Percentiles rank a stretch among this genome's conserved stretches.
phyloP scores from a whole-genome alignment of 2,113 vertebrate species.

The Trematocara stigmaticum region DNA sequence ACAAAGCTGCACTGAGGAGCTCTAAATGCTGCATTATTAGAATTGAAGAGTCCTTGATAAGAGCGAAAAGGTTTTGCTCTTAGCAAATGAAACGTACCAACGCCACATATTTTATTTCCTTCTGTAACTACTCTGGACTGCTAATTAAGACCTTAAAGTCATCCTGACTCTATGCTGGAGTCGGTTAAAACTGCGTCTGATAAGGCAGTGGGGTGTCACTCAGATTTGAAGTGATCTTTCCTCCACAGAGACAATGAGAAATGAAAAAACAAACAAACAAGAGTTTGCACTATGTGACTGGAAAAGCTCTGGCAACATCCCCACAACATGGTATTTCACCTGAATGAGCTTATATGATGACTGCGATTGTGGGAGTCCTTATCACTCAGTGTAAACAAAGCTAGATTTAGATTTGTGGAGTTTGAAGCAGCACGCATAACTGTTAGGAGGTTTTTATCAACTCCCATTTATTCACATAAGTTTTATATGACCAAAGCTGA shows the following conservation, averaged over 20 bases:
- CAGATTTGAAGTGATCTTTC: not conserved
- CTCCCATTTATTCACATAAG: not conserved
- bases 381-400: not conserved
- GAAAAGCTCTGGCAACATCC: not conserved
- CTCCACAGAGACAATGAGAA: not conserved
- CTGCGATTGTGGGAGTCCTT: not conserved
- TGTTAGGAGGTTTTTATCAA: not conserved
- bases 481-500: not conserved
- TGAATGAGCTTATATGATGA: not conserved
- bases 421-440: not conserved
- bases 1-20: conserved; percentile 2
- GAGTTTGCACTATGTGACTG: not conserved
- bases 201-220: not conserved
- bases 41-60: conserved; percentile 35
- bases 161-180: not conserved
- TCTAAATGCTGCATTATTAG: conserved; percentile 40
- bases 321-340: not conserved
- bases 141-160: not conserved
- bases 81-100: conserved; percentile 8
- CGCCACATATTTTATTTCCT: not conserved
- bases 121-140: not conserved
- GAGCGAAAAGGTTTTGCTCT: conserved; percentile 23
- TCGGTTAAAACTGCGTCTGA: not conserved
- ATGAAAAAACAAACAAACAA: not conserved
- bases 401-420: not conserved